Evolutionary conservation across 2,113 vertebrate genomes (phyloP).

Genomic region (Xerus inauris): DNA sequence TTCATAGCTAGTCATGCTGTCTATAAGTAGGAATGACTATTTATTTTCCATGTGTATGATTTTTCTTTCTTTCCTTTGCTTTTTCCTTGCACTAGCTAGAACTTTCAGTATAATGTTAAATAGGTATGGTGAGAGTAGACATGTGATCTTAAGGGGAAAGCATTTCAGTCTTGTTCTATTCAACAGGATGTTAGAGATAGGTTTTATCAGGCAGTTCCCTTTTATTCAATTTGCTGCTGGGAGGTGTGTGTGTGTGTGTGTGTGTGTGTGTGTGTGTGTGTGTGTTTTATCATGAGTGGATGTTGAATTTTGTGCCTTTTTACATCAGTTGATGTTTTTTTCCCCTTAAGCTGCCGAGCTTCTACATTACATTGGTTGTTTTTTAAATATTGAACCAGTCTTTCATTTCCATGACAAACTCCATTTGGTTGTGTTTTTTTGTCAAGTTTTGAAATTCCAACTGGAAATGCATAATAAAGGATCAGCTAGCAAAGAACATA

Average conservation of each 20-base stretch:
- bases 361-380: not conserved
- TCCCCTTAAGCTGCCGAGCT: not conserved
- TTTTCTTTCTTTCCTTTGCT: conserved; percentile 20
- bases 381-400: not conserved
- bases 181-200: not conserved
- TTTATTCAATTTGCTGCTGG: not conserved
- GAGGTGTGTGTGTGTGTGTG: no score
- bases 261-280: no score
- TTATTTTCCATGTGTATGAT: not conserved
- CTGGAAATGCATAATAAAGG: not conserved
- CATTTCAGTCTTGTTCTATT: not conserved
- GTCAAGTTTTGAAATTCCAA: conserved; percentile 39
- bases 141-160: not conserved
- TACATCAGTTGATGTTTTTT: not conserved
- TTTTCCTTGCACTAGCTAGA: not conserved
- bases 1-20: not conserved
- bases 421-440: not conserved
- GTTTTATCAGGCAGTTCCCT: not conserved
- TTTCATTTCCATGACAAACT: not conserved
- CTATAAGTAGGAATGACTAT: not conserved
- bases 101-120: not conserved
- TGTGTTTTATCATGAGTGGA: no score
- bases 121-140: not conserved
- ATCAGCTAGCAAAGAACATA: not conserved
- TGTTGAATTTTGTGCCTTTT: conserved; percentile 27